These are phyloP conservation scores for Hypomecis punctinalis DNA, from an alignment of 2,888 invertebrate genomes.

Conservation along the genomic window DNA sequence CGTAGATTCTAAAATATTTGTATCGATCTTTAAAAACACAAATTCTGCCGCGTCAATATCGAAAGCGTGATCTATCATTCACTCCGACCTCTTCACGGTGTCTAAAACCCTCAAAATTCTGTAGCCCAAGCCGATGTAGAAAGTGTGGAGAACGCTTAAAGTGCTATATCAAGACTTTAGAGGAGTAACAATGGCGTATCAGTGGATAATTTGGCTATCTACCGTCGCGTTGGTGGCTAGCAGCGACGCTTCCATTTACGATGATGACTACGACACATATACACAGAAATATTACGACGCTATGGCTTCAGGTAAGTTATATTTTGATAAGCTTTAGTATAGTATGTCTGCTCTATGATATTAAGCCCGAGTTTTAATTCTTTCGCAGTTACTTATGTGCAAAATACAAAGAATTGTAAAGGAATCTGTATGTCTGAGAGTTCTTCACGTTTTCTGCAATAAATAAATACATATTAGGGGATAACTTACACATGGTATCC, in stretches of 20 bases:
- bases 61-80: constrained; percentile 25
- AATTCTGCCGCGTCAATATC: not conserved
- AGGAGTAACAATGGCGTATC: constrained; percentile 60
- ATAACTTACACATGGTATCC: too few species aligned
- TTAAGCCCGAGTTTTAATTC: too few species aligned
- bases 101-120: constrained; percentile 30
- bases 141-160: constrained; percentile 42
- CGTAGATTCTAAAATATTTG: not conserved
- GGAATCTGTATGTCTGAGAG: too few species aligned
- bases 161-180: constrained; percentile 46
- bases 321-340: not conserved
- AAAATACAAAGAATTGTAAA: too few species aligned
- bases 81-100: constrained; percentile 21
- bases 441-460: too few species aligned
- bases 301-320: constrained; percentile 69
- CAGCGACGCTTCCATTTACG: constrained; percentile 69
- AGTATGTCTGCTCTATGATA: too few species aligned
- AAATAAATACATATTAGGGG: too few species aligned
- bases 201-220: constrained; percentile 63
- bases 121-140: constrained; percentile 49
- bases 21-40: not conserved
- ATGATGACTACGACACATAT: constrained; percentile 79
- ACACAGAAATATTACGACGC: constrained; percentile 71
- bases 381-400: too few species aligned
- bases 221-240: constrained; percentile 57